Percentiles rank a stretch among this genome's conserved stretches.
Conservation (phyloP, 2,797 vertebrate genomes). For the Tadarida brasiliensis region DNA sequence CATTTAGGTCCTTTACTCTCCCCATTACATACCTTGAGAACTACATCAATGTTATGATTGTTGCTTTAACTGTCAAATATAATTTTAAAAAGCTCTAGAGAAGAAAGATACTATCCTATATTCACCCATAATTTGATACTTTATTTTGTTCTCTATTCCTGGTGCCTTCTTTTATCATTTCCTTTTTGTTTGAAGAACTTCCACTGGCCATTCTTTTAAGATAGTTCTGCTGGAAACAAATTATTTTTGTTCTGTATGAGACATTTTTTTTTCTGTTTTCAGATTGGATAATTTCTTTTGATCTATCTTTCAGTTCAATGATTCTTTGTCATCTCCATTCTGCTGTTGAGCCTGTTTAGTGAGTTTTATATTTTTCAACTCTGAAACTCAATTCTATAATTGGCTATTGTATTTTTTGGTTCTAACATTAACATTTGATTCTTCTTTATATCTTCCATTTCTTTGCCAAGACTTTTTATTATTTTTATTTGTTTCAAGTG, state of each 20-base stretch:
- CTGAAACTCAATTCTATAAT: background rate
- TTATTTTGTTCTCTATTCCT: background rate
- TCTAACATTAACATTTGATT: background rate
- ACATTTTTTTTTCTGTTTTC: background rate
- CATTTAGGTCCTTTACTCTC: background rate
- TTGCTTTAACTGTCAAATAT: background rate
- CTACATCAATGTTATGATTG: background rate
- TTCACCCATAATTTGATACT: background rate
- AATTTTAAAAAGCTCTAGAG: background rate
- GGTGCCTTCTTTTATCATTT: background rate
- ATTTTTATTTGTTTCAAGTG: background rate
- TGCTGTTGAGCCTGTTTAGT: background rate
- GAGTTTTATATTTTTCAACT: background rate
- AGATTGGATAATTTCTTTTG: background rate
- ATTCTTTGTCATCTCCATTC: background rate
- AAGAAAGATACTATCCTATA: background rate
- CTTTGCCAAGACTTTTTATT: background rate
- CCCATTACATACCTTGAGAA: background rate
- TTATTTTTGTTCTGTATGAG: background rate
- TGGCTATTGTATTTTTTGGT: background rate
- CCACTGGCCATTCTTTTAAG: background rate
- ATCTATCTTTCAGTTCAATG: background rate
- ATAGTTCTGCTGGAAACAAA: background rate
- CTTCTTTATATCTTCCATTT: too few relatives aligned
- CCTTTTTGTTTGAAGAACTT: background rate